A percentile compares a stretch with the other conserved stretches of the same genome.
These are phyloP conservation scores for Scyliorhinus canicula DNA, from an alignment of 2,797 vertebrate genomes.

Conservation along the genomic window DNA sequence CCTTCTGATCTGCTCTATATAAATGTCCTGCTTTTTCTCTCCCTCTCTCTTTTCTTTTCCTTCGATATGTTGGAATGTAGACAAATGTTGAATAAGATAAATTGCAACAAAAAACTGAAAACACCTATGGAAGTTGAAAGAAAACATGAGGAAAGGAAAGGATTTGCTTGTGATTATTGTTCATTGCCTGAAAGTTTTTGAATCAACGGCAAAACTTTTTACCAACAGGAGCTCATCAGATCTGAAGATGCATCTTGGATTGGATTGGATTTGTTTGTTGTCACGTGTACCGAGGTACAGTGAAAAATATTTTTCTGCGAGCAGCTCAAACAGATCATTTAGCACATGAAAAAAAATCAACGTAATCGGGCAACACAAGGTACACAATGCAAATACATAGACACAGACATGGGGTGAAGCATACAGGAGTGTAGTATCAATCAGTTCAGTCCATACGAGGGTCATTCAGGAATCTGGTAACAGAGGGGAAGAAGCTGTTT, in stretches of 20 bases:
- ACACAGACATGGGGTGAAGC: too few relatives aligned
- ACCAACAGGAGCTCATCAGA: not conserved
- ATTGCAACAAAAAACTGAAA: not conserved
- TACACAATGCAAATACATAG: too few relatives aligned
- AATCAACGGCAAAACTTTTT: not conserved
- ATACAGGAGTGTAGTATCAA: too few relatives aligned
- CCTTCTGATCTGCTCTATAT: not conserved
- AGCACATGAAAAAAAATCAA: too few relatives aligned
- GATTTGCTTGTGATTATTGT: not conserved
- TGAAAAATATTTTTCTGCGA: too few relatives aligned
- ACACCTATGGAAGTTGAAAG: not conserved
- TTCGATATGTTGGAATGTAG: not conserved
- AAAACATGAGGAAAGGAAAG: not conserved
- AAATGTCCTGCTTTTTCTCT: not conserved
- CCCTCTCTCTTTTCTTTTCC: not conserved
- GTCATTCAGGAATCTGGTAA: too few relatives aligned
- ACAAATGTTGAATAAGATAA: not conserved
- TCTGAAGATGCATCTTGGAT: not conserved
- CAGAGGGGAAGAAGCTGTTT: too few relatives aligned
- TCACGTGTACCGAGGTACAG: too few relatives aligned
- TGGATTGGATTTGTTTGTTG: too few relatives aligned
- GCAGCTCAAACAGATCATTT: too few relatives aligned
- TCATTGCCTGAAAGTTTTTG: not conserved
- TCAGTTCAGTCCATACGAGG: too few relatives aligned
- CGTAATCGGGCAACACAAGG: too few relatives aligned